Evolutionary conservation across 2,888 invertebrate genomes (phyloP).

Genomic region (Parelbella ahira): DNA sequence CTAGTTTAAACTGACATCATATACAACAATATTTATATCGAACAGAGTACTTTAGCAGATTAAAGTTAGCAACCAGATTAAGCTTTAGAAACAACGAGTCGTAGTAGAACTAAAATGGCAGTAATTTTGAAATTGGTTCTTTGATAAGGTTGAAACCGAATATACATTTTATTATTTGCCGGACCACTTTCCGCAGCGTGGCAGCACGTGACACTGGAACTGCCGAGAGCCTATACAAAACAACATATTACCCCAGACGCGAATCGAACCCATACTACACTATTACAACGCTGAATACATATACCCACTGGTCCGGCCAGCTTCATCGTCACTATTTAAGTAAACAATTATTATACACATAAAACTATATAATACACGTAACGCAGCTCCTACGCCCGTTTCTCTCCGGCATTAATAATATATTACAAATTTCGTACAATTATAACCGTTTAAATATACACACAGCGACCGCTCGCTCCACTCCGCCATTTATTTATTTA

Average conservation of each 20-base stretch:
- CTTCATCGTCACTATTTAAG: constrained; percentile 31
- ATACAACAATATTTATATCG: no score
- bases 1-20: no score
- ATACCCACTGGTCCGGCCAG: constrained; percentile 57
- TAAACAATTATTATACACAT: constrained; percentile 50
- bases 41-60: no score
- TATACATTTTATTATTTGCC: no score
- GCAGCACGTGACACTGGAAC: no score
- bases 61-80: no score
- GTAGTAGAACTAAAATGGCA: no score
- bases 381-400: no score
- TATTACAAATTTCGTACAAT: constrained; percentile 34
- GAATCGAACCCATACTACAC: constrained; percentile 6
- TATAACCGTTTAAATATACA: constrained; percentile 34
- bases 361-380: constrained; percentile 61
- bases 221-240: not conserved
- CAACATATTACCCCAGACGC: constrained; percentile 1
- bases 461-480: constrained; percentile 29
- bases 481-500: constrained; percentile 26
- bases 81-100: no score
- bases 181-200: no score
- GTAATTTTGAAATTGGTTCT: no score
- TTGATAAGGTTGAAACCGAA: no score
- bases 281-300: constrained; percentile 18
- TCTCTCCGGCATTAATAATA: constrained; percentile 39